These are phyloP conservation scores for Spodoptera littoralis DNA, from an alignment of 2,888 invertebrate genomes.

Conservation along the genomic window DNA sequence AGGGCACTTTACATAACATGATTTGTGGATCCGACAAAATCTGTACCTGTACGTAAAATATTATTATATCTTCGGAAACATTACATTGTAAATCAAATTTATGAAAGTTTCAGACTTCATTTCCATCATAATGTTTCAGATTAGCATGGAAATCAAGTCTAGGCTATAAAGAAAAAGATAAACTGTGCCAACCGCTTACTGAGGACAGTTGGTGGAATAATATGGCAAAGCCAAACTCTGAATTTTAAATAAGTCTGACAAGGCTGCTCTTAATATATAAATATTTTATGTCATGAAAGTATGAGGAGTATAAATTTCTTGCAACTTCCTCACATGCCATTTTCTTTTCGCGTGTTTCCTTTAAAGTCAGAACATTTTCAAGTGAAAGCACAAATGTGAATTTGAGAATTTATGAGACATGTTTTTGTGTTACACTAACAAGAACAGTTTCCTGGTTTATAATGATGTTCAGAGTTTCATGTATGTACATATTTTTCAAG, in stretches of 20 bases:
- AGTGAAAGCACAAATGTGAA: slow-evolving; percentile 26
- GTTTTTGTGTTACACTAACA: slow-evolving; percentile 34
- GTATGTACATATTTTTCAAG: too few species aligned
- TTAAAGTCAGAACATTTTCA: slow-evolving; percentile 38
- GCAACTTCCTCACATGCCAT: slow-evolving; percentile 37
- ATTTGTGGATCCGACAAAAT: slow-evolving; percentile 12
- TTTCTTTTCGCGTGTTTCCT: slow-evolving; percentile 45
- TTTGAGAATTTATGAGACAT: slow-evolving; percentile 41
- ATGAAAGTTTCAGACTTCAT: slow-evolving; percentile 33
- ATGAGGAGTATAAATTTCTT: slow-evolving; percentile 40
- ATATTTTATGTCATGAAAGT: slow-evolving; percentile 44
- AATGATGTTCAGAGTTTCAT: slow-evolving; percentile 13
- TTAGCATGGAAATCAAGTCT: slow-evolving; percentile 42
- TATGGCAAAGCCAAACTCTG: slow-evolving; percentile 35
- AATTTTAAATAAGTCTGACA: slow-evolving; percentile 48
- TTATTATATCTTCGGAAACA: slow-evolving; percentile 16
- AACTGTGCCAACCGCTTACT: slow-evolving; percentile 34
- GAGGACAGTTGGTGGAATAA: slow-evolving; percentile 37
- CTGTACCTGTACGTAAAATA: slow-evolving; percentile 7
- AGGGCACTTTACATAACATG: slow-evolving; percentile 7
- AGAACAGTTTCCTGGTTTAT: slow-evolving; percentile 24
- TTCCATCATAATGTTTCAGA: slow-evolving; percentile 33
- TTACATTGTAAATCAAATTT: slow-evolving; percentile 26
- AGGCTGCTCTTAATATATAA: slow-evolving; percentile 43
- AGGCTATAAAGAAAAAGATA: slow-evolving; percentile 37